These are phyloP conservation scores for Stratiomys singularior DNA, from an alignment of 2,888 invertebrate genomes.

Conservation along the genomic window DNA sequence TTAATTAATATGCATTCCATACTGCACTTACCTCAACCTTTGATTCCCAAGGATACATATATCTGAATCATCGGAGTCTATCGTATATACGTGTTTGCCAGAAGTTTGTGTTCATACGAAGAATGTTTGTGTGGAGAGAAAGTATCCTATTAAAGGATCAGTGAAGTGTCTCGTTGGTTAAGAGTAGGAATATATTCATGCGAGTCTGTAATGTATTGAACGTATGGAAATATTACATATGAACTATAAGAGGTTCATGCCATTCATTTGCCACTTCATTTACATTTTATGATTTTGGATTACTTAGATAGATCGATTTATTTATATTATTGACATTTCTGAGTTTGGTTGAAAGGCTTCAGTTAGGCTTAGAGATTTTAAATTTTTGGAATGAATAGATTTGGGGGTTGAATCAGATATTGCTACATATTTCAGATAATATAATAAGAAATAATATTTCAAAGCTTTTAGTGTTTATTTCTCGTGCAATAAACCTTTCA, in stretches of 20 bases:
- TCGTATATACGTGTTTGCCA: neutral
- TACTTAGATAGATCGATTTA: too few relatives aligned
- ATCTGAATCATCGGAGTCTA: neutral
- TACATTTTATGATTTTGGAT: neutral
- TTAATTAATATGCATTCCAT: conserved; percentile 46
- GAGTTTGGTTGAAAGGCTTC: too few relatives aligned
- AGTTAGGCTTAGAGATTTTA: too few relatives aligned
- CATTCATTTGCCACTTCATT: conserved; percentile 1
- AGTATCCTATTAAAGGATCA: conserved; percentile 6
- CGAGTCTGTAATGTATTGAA: neutral
- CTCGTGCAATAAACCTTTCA: too few relatives aligned
- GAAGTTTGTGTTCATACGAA: neutral
- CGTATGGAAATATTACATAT: neutral
- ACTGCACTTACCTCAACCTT: conserved; percentile 42
- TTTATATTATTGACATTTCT: too few relatives aligned
- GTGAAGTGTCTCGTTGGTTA: neutral
- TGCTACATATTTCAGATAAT: too few relatives aligned
- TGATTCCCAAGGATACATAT: conserved; percentile 33
- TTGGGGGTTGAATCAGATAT: too few relatives aligned
- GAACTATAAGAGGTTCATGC: neutral
- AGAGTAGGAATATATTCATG: neutral
- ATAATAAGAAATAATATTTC: too few relatives aligned
- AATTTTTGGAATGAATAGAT: too few relatives aligned
- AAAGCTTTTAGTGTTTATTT: too few relatives aligned
- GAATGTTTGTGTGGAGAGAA: neutral